Conservation (phyloP, 2,888 invertebrate genomes). For the Cantharis lateralis region DNA sequence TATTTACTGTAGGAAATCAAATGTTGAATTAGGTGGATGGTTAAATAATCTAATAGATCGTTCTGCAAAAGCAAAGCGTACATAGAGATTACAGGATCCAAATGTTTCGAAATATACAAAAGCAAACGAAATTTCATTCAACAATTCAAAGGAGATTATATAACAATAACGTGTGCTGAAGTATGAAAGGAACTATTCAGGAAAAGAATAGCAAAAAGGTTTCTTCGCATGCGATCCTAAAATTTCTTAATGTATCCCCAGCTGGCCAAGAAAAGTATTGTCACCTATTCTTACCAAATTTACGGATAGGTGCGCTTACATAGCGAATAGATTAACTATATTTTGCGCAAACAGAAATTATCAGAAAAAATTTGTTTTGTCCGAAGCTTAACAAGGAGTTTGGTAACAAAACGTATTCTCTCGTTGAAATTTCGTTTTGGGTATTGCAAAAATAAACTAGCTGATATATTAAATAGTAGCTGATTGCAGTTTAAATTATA, state of each 20-base stretch:
- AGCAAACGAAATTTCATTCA: constrained; percentile 20
- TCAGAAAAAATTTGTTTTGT: not conserved
- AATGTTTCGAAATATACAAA: constrained; percentile 17
- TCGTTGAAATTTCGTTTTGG: not conserved
- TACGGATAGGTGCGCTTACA: not conserved
- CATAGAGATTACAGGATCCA: constrained; percentile 12
- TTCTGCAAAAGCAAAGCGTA: not conserved
- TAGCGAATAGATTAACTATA: not conserved
- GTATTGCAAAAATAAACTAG: too few species aligned
- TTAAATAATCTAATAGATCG: not conserved
- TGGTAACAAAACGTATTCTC: not conserved
- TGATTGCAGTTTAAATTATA: too few species aligned
- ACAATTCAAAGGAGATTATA: constrained; percentile 16
- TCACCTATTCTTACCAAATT: constrained; percentile 16
- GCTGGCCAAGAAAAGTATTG: constrained; percentile 18
- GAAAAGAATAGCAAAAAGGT: constrained; percentile 16
- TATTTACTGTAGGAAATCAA: not conserved
- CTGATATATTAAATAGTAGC: too few species aligned
- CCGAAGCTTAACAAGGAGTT: not conserved
- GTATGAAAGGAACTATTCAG: constrained; percentile 20
- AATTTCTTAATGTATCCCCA: constrained; percentile 20
- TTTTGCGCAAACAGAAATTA: not conserved
- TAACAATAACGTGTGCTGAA: constrained; percentile 25
- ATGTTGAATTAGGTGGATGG: not conserved
- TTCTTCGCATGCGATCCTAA: constrained; percentile 19